A percentile compares a stretch with the other conserved stretches of the same genome.
Evolutionary conservation across 2,113 vertebrate species (phyloP).

Genomic region (Pan troglodytes): NHGRI_mPanTro3-v2.1_pri NC_072404.2:96381001-96381500

Average conservation of each 20-base stretch:
- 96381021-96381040: no score
- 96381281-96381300: background rate
- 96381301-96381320: background rate
- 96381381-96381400: background rate
- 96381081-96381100: background rate
- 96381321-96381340: background rate
- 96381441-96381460: background rate
- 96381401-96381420: background rate
- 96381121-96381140: background rate
- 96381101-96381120: background rate
- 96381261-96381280: background rate
- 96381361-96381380: background rate
- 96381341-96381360: background rate
- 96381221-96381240: background rate
- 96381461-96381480: background rate
- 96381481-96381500: background rate
- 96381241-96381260: background rate
- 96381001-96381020: background rate
- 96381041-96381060: background rate
- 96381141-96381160: background rate
- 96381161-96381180: background rate
- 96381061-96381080: background rate
- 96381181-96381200: background rate
- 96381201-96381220: background rate
- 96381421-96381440: background rate